Percentiles rank a stretch among this genome's conserved stretches.
Conservation (phyloP, 2,113 vertebrate genomes). For the Calypte anna region DNA sequence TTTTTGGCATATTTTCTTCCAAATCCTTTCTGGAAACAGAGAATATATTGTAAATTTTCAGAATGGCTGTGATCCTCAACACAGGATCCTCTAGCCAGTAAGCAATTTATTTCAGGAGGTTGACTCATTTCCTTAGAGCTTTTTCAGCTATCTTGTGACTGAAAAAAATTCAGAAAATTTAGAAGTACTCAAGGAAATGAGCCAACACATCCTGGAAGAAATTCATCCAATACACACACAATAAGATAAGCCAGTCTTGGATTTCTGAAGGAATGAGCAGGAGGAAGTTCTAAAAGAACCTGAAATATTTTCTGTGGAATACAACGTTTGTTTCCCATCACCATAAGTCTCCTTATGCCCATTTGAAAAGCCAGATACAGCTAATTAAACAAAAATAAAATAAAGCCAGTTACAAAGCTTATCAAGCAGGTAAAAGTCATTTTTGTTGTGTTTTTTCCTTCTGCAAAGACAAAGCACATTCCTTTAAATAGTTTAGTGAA, state of each 20-base stretch:
- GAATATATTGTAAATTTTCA: neutral
- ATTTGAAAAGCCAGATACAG: neutral
- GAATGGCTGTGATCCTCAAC: slow-evolving; percentile 30
- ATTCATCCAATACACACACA: slow-evolving; percentile 52
- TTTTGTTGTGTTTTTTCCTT: neutral
- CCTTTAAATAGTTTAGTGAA: neutral
- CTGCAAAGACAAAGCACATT: neutral
- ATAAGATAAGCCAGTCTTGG: slow-evolving; percentile 45
- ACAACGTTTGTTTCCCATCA: slow-evolving; percentile 4
- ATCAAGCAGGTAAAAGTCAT: neutral
- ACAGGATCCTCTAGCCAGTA: slow-evolving; percentile 50
- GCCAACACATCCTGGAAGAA: slow-evolving; percentile 77
- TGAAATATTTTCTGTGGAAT: slow-evolving; percentile 40
- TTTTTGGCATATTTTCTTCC: neutral
- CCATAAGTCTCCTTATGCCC: neutral
- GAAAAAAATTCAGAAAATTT: slow-evolving; percentile 67
- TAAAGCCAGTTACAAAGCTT: neutral
- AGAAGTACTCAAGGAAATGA: slow-evolving; percentile 77
- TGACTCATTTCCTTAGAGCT: slow-evolving; percentile 76
- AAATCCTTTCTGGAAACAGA: neutral
- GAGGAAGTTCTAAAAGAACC: slow-evolving; percentile 20
- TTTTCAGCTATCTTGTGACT: slow-evolving; percentile 70
- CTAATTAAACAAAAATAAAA: too few species aligned
- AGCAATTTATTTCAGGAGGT: slow-evolving; percentile 72
- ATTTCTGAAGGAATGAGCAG: slow-evolving; percentile 33